Percentiles rank a stretch among this genome's conserved stretches.
These are phyloP conservation scores for Ibycter americanus DNA, from an alignment of 2,797 vertebrate genomes.

Conservation along the genomic window DNA sequence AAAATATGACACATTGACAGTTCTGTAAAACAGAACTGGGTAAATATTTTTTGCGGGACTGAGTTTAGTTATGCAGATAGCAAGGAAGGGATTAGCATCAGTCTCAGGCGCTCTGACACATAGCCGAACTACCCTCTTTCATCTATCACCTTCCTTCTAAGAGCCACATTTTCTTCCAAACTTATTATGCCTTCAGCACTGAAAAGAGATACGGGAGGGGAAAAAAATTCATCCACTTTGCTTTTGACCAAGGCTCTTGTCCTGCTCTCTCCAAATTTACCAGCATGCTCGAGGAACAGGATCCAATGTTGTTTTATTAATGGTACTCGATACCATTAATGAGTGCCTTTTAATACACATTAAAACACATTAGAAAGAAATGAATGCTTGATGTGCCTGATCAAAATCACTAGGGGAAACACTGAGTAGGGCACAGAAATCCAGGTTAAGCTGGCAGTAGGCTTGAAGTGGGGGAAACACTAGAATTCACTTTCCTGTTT, in stretches of 20 bases:
- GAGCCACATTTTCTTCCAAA: not conserved
- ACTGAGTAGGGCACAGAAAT: not conserved
- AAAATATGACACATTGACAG: not conserved
- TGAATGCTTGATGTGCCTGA: not conserved
- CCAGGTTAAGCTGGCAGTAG: not conserved
- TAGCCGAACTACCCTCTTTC: not conserved
- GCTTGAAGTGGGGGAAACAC: not conserved
- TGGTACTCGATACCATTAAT: not conserved
- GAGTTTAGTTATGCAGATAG: not conserved
- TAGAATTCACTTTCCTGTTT: not conserved
- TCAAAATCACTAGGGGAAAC: not conserved
- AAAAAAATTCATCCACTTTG: not conserved
- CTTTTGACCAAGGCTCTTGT: not conserved
- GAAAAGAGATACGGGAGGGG: not conserved
- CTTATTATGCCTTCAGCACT: not conserved
- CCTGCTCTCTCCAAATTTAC: not conserved
- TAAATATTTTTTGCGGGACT: not conserved
- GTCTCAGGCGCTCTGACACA: not conserved
- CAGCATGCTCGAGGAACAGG: not conserved
- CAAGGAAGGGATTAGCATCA: not conserved
- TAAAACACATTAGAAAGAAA: not conserved
- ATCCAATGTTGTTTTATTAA: not conserved
- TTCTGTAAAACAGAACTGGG: not conserved
- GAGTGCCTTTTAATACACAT: not conserved
- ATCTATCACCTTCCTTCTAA: not conserved